Evolutionary conservation across 2,113 vertebrate genomes (phyloP), one percentile per base, ranked within the genome.

Genomic region (Vidua chalybeata): DNA sequence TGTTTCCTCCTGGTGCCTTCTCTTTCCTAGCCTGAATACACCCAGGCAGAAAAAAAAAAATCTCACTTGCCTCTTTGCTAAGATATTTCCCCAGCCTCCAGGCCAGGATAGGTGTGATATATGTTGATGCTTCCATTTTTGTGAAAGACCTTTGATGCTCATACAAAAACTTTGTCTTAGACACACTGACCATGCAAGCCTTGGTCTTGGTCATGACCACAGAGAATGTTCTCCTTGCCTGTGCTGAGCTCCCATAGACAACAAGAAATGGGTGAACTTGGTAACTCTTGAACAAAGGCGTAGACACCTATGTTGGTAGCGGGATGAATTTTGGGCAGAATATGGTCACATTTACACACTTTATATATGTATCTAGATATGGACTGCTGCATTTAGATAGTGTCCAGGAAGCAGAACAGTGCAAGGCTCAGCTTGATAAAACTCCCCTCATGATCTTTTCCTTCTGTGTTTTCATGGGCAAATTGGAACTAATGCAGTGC

Each of bases 181-280:
- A 56, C 0, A 1, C 16, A 43, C 22, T 58, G 59, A 54, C 9
- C 24, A 21, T 0, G 1, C 31, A 58, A 66, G 4, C 13, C 31
- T 81, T 30, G n/a, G 18, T 48, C 6, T 72, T 31, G 41, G 30
- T 24, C 7, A 7, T 59, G 49, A 26, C 5, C 15, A 48, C 13
- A 56, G 27, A 49, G 18, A 64, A 4, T 46, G 12, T n/a, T 79
- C 52, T 66, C 67, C 43, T 54, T 54, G 11, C 30, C n/a, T 19
- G 11, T 31, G n/a, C 71, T 68, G 54, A 30, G 66, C 9, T 89
- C 26, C 26, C 51, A 52, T 6, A 74, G 12, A 33, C 39, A 51
- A 46, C 31, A 74, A 58, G 35, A 83, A 79, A 69, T 27, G 9
- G 1, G 10, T 68, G 64, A 62, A 56, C 10, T 48, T 68, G 35